Percentiles rank a stretch among this genome's conserved stretches.
Evolutionary conservation across 2,113 vertebrate species (phyloP).

Genomic region (Aphyosemion australe): DNA sequence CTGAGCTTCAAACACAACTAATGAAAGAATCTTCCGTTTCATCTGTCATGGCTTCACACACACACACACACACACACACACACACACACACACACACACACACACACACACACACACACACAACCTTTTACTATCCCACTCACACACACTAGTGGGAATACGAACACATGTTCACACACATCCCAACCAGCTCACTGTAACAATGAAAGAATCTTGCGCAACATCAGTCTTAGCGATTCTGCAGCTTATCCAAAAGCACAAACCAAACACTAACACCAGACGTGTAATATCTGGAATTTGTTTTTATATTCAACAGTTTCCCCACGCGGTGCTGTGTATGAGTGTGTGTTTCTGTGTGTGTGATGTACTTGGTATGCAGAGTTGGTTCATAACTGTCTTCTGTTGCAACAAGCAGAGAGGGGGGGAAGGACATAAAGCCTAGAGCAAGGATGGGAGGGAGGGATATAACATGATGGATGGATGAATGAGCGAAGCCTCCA

Average conservation of each 20-base stretch:
- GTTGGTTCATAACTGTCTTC: constrained; percentile 42
- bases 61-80: not conserved
- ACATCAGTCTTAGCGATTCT: constrained; percentile 19
- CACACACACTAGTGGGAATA: not conserved
- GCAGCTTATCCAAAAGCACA: constrained; percentile 11
- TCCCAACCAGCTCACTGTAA: constrained; percentile 1
- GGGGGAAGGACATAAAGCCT: constrained; percentile 37
- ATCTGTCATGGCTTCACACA: constrained; percentile 46
- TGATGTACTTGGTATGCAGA: constrained; percentile 48
- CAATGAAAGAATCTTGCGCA: constrained; percentile 29
- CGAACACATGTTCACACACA: not conserved
- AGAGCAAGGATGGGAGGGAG: constrained; percentile 45
- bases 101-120: constrained; percentile 3
- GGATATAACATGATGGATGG: constrained; percentile 63
- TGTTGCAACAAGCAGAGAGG: constrained; percentile 57
- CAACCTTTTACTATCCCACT: constrained; percentile 3
- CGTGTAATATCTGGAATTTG: not conserved
- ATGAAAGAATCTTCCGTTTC: constrained; percentile 69
- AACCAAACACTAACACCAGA: not conserved
- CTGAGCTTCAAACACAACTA: constrained; percentile 67
- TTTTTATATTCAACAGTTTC: not conserved
- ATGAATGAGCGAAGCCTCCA: constrained; percentile 62
- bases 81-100: constrained; percentile 4
- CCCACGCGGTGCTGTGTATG: no score
- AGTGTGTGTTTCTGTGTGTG: constrained; percentile 5